Evolutionary conservation across 2,888 invertebrate species (phyloP).

Genomic region (Chloroclysta siterata): DNA sequence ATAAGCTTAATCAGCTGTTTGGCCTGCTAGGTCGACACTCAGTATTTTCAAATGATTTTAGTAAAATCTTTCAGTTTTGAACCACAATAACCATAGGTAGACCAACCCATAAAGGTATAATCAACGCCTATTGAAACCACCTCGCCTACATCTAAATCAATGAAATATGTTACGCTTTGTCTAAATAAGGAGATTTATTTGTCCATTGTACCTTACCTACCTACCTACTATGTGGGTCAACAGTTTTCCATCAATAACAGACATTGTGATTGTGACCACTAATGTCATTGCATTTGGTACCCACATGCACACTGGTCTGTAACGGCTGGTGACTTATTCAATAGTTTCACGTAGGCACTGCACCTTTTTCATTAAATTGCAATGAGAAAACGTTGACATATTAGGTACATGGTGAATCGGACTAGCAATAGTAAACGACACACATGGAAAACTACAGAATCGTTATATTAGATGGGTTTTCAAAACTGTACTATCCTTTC

Average conservation of each 20-base stretch:
- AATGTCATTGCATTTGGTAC: conserved; percentile 52
- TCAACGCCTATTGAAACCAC: conserved; percentile 48
- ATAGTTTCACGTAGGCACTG: neutral
- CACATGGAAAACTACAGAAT: neutral
- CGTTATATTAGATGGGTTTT: conserved; percentile 1
- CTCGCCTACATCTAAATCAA: conserved; percentile 50
- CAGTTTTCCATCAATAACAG: conserved; percentile 65
- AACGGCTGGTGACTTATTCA: conserved; percentile 13
- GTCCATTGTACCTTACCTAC: conserved; percentile 72
- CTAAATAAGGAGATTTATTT: conserved; percentile 68
- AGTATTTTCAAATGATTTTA: neutral
- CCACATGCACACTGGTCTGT: conserved; percentile 27
- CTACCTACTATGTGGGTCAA: conserved; percentile 70
- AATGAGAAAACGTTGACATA: neutral
- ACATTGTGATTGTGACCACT: conserved; percentile 52
- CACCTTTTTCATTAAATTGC: neutral
- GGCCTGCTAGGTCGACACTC: too few relatives aligned
- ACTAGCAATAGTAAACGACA: neutral
- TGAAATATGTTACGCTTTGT: conserved; percentile 30
- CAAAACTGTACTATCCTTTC: conserved; percentile 8
- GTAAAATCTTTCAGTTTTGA: neutral
- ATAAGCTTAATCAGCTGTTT: too few relatives aligned
- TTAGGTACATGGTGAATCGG: neutral
- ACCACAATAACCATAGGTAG: conserved; percentile 1
- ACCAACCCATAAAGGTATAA: conserved; percentile 27